phyloP scores from a whole-genome alignment of 2,113 vertebrate species.

The Takifugu flavidus region DNA sequence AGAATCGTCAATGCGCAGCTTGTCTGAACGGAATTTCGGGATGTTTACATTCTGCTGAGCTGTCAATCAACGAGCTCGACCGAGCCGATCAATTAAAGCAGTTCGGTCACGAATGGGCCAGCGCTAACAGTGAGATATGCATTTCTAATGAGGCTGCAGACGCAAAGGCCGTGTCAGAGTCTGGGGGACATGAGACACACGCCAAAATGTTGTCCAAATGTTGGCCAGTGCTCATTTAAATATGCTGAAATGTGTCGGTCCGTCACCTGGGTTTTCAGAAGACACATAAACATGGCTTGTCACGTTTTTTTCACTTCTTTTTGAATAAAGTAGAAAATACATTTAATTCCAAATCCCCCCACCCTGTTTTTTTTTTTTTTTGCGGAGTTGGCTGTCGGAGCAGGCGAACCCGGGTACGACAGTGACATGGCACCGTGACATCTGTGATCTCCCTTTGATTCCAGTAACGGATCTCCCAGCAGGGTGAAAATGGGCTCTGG shows the following conservation, averaged over 20 bases:
- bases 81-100: too few relatives aligned
- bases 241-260: constrained; percentile 8
- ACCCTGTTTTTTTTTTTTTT: constrained; percentile 5
- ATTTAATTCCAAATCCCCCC: not conserved
- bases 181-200: too few relatives aligned
- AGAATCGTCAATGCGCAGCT: too few relatives aligned
- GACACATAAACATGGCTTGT: not conserved
- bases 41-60: too few relatives aligned
- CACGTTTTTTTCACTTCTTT: constrained; percentile 13
- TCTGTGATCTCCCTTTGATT: constrained; percentile 68
- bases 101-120: too few relatives aligned
- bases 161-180: too few relatives aligned
- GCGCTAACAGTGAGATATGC: too few relatives aligned
- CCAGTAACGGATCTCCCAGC: constrained; percentile 59
- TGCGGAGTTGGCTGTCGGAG: constrained; percentile 9
- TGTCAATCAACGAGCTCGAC: too few relatives aligned
- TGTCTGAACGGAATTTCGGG: too few relatives aligned
- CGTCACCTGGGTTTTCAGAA: constrained; percentile 1
- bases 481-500: constrained; percentile 55
- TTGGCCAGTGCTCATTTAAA: constrained; percentile 16
- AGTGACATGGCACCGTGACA: constrained; percentile 64
- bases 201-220: too few relatives aligned
- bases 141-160: too few relatives aligned
- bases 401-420: constrained; percentile 28
- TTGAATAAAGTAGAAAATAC: constrained; percentile 14